Evolutionary conservation across 1,140 invertebrate species (phyloP).

Genomic region (Pseudachorutes palmiensis): DNA sequence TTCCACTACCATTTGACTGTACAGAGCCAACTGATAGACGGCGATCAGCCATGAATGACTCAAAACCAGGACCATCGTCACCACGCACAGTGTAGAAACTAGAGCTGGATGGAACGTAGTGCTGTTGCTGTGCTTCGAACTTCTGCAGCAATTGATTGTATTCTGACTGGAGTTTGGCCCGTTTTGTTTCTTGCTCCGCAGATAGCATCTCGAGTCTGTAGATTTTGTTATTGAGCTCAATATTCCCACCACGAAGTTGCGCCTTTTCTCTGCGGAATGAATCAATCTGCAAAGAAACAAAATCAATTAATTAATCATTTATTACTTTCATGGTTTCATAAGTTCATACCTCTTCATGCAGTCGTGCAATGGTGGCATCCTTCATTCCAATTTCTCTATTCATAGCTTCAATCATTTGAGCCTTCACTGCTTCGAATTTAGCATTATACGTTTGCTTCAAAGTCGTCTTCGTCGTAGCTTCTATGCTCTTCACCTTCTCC

Average conservation of each 20-base stretch:
- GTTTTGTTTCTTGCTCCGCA: conserved; percentile 2
- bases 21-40: conserved; percentile 21
- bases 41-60: neutral
- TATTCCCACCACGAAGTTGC: conserved; percentile 3
- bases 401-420: neutral
- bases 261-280: conserved; percentile 15
- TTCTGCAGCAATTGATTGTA: neutral
- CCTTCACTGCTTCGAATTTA: neutral
- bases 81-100: neutral
- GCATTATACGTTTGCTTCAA: neutral
- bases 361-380: neutral
- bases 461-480: neutral
- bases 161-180: neutral
- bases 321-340: neutral
- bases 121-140: neutral
- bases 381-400: neutral
- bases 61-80: neutral
- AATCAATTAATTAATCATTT: neutral
- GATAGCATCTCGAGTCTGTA: neutral
- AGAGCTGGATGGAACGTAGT: neutral
- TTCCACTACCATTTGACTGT: conserved; percentile 37
- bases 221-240: conserved; percentile 15
- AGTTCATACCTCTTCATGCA: neutral
- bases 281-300: conserved; percentile 12
- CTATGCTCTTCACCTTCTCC: neutral